Percentiles rank a stretch among this genome's conserved stretches.
Evolutionary conservation across 2,888 invertebrate species (phyloP).

Genomic region (Lithodes maja): DNA sequence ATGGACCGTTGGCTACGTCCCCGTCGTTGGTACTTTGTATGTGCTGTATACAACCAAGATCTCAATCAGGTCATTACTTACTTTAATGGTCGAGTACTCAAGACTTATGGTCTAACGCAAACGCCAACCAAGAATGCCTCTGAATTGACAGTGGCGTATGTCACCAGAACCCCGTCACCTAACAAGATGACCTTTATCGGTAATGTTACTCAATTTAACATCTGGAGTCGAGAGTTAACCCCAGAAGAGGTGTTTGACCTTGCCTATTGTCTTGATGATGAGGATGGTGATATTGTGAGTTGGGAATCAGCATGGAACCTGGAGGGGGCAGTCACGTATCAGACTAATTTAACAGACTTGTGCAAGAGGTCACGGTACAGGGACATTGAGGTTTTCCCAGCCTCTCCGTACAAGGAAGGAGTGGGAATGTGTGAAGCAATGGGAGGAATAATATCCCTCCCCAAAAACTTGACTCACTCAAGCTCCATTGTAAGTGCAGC

Average conservation of each 20-base stretch:
- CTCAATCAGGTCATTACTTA: not conserved
- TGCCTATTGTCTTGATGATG: conserved; percentile 13
- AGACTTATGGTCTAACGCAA: conserved; percentile 2
- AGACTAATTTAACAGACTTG: not conserved
- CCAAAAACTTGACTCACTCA: conserved; percentile 5
- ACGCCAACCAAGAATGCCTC: not conserved
- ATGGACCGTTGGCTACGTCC: conserved; percentile 47
- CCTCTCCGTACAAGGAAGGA: conserved; percentile 22
- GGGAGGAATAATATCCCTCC: conserved; percentile 43
- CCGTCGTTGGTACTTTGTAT: conserved; percentile 52
- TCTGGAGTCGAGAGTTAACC: conserved; percentile 44
- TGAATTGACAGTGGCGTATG: conserved; percentile 39
- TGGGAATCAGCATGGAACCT: conserved; percentile 45
- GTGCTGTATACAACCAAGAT: not conserved
- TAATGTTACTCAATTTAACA: conserved; percentile 58
- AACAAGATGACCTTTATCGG: conserved; percentile 27
- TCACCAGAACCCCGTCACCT: not conserved
- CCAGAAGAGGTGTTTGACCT: conserved; percentile 28
- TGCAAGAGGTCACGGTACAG: not conserved
- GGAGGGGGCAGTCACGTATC: not conserved
- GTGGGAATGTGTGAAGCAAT: conserved; percentile 53
- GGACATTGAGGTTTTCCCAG: conserved; percentile 23
- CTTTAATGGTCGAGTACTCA: conserved; percentile 24
- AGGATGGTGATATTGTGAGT: conserved; percentile 46
- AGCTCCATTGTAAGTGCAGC: not conserved